Conservation (phyloP, 1,140 invertebrate genomes). For the Dufourea novaeangliae region DNA sequence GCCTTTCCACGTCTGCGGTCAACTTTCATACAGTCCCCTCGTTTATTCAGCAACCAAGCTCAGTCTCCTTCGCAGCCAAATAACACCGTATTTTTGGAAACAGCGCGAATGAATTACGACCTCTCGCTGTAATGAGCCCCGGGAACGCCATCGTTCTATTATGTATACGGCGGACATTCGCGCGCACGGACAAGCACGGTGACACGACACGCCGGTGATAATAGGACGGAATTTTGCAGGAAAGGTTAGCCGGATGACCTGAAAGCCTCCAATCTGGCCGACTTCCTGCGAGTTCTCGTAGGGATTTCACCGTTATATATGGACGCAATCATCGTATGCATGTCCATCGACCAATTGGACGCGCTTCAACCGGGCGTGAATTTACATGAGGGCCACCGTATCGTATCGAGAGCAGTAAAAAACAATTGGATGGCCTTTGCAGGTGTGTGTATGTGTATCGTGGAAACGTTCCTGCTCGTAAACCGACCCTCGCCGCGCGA, state of each 20-base stretch:
- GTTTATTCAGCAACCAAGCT: background rate
- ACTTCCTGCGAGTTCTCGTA: background rate
- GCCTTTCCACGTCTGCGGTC: background rate
- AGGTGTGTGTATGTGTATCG: background rate
- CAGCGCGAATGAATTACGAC: background rate
- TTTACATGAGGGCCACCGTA: background rate
- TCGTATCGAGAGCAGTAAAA: background rate
- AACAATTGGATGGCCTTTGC: conserved; percentile 11
- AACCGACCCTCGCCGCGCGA: background rate
- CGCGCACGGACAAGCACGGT: background rate
- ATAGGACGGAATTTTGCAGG: conserved; percentile 31
- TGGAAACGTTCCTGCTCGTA: background rate
- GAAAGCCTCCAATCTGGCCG: conserved; percentile 8
- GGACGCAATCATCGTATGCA: background rate
- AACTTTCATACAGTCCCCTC: background rate
- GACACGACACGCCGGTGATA: background rate
- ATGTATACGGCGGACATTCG: background rate
- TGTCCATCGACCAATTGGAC: background rate
- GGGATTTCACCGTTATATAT: background rate
- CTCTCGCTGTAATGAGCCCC: background rate
- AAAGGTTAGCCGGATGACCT: conserved; percentile 5
- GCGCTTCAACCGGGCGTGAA: background rate
- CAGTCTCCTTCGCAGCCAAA: background rate
- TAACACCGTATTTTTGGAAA: background rate
- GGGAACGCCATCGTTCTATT: background rate